phyloP scores from a whole-genome alignment of 2,113 vertebrate genomes.

The Carlito syrichta region DNA sequence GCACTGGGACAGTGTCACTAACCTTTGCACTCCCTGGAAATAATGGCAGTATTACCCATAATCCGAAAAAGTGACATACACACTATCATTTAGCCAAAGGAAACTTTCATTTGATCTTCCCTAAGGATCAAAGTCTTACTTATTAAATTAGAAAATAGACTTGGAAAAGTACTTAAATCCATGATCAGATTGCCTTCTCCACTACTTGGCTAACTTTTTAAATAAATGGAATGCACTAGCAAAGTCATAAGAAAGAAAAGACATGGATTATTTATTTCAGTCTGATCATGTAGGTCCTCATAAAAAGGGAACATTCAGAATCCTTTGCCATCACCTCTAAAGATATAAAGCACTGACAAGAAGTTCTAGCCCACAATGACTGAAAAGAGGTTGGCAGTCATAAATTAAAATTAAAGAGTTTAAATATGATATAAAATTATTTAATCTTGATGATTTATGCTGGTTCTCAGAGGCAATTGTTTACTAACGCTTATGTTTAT shows the following conservation, averaged over 20 bases:
- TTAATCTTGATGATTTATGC: constrained; percentile 82
- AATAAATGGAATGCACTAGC: background rate
- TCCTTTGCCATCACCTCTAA: background rate
- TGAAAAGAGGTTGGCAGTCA: constrained; percentile 73
- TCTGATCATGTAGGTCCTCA: background rate
- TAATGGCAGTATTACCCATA: background rate
- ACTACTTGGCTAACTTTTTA: constrained; percentile 2
- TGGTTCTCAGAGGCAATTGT: constrained; percentile 77
- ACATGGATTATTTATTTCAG: background rate
- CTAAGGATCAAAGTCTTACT: background rate
- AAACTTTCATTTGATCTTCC: background rate
- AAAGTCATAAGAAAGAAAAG: constrained; percentile 5
- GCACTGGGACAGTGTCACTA: background rate
- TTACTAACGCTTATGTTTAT: constrained; percentile 80
- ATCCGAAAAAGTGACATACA: background rate
- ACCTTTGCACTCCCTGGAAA: background rate
- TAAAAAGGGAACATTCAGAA: background rate
- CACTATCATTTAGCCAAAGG: background rate
- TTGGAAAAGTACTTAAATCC: background rate
- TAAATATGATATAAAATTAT: constrained; percentile 80
- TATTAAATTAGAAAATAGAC: background rate
- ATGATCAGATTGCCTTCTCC: background rate
- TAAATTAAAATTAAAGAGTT: constrained; percentile 81
- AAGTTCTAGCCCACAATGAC: constrained; percentile 63
- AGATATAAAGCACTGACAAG: constrained; percentile 39